Conservation (phyloP, 64 coral and sea anemone genomes). For the Dendrophyllia cribrosa region DNA sequence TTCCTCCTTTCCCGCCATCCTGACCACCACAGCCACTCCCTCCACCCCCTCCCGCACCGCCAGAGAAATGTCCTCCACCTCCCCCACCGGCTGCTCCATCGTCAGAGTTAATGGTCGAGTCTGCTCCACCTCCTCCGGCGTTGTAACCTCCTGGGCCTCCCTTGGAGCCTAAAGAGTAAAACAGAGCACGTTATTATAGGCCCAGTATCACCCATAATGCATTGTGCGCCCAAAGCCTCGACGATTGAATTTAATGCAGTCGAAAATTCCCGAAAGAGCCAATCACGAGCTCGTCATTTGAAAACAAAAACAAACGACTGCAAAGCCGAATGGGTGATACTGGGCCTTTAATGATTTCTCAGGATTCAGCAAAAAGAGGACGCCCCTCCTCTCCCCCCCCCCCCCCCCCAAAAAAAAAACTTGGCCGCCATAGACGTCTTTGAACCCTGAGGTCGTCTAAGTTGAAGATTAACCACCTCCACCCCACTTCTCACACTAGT, state of each 20-base stretch:
- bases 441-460: background rate
- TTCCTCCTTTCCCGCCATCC: constrained; percentile 62
- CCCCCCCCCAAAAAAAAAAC: too few species aligned
- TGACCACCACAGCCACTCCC: constrained; percentile 42
- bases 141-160: constrained; percentile 65
- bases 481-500: background rate
- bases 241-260: too few species aligned
- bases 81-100: constrained; percentile 78
- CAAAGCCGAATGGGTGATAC: too few species aligned
- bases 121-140: constrained; percentile 76
- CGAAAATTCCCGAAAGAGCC: too few species aligned
- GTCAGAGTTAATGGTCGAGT: constrained; percentile 39
- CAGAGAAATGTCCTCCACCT: constrained; percentile 84
- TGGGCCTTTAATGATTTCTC: too few species aligned
- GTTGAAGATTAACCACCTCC: background rate
- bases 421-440: background rate
- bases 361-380: too few species aligned
- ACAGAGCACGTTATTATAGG: too few species aligned
- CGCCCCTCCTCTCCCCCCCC: too few species aligned
- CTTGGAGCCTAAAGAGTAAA: constrained; percentile 14
- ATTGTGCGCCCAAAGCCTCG: too few species aligned
- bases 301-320: too few species aligned
- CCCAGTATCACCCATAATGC: too few species aligned
- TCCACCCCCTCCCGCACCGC: constrained; percentile 68
- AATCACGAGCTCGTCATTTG: too few species aligned